These are phyloP conservation scores for Loriculus beryllinus DNA, from an alignment of 2,797 vertebrate genomes.

Conservation along the genomic window DNA sequence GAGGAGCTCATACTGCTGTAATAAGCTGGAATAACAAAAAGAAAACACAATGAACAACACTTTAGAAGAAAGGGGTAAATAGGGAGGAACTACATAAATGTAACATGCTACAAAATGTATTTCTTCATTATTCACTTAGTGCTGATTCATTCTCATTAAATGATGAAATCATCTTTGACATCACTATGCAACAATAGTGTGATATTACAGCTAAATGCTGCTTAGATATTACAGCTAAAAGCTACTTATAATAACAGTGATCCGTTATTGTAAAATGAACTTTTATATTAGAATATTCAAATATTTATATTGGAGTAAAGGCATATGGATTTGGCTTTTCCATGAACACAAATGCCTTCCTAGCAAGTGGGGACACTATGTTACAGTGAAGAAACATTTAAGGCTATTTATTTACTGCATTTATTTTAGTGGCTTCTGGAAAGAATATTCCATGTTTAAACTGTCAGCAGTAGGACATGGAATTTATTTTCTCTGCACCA, in stretches of 20 bases:
- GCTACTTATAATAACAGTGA: background rate
- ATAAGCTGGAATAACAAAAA: background rate
- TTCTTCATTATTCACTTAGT: background rate
- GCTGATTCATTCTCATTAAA: conserved; percentile 38
- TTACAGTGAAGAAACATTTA: conserved; percentile 11
- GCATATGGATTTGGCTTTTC: background rate
- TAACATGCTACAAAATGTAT: background rate
- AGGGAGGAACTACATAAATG: background rate
- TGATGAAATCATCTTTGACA: conserved; percentile 53
- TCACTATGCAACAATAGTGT: conserved; percentile 23
- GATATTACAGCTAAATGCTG: conserved; percentile 51
- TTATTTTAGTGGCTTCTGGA: conserved; percentile 1
- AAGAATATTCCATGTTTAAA: conserved; percentile 10
- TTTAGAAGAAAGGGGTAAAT: background rate
- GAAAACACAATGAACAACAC: background rate
- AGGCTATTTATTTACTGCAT: background rate
- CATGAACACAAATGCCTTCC: background rate
- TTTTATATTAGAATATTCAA: background rate
- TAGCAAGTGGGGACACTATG: background rate
- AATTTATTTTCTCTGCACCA: conserved; percentile 42
- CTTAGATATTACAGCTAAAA: conserved; percentile 57
- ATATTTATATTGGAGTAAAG: background rate
- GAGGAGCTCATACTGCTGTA: background rate
- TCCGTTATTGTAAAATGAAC: conserved; percentile 24
- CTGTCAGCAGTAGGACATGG: background rate